Evolutionary conservation across 2,113 vertebrate species (phyloP).

Genomic region (human): GRCh38 chr22:44226501-44227000

Average conservation of each 20-base stretch:
- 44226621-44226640: not conserved
- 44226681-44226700: fast-evolving
- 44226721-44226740: not conserved
- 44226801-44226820: not conserved
- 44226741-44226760: not conserved
- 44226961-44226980: not conserved
- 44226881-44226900: no score
- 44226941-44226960: fast-evolving
- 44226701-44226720: not conserved
- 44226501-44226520: not conserved
- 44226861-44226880: not conserved
- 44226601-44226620: fast-evolving
- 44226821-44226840: not conserved
- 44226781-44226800: not conserved
- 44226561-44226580: not conserved
- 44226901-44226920: fast-evolving
- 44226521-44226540: not conserved
- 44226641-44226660: fast-evolving
- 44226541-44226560: not conserved
- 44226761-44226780: not conserved
- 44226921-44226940: not conserved
- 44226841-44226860: not conserved
- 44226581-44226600: fast-evolving
- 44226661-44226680: fast-evolving
- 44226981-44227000: not conserved